These are phyloP conservation scores for Hydrolagus affinis DNA, from an alignment of 2,113 vertebrate species.

Conservation along the genomic window DNA sequence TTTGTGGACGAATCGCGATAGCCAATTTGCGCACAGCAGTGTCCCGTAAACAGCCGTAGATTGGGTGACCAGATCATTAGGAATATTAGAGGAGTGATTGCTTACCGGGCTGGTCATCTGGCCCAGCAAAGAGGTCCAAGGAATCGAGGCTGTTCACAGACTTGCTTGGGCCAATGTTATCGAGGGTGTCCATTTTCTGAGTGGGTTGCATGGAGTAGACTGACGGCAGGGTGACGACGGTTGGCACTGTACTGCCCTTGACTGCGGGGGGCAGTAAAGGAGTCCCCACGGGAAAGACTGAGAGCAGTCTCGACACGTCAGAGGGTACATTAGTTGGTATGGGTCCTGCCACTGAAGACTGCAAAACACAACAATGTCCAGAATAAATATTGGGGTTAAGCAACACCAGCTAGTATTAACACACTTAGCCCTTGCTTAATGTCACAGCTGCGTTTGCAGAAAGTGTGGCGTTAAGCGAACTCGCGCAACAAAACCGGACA, in stretches of 20 bases:
- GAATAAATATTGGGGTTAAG: background rate
- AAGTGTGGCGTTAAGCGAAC: too few species aligned
- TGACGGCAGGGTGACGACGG: constrained; percentile 49
- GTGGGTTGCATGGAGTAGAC: constrained; percentile 64
- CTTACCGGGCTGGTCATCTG: constrained; percentile 1
- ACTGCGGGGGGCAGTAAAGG: constrained; percentile 38
- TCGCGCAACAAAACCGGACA: too few species aligned
- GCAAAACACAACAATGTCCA: background rate
- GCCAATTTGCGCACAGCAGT: too few species aligned
- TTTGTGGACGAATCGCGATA: too few species aligned
- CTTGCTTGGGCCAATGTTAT: constrained; percentile 58
- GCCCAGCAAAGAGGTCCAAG: background rate
- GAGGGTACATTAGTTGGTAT: constrained; percentile 67
- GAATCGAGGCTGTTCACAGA: background rate
- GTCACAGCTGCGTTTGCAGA: too few species aligned
- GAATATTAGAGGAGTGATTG: background rate
- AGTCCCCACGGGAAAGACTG: constrained; percentile 57
- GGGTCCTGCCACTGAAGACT: constrained; percentile 68
- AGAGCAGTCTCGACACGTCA: constrained; percentile 72
- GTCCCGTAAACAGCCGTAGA: too few species aligned
- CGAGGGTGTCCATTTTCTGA: constrained; percentile 67
- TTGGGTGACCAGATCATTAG: too few species aligned
- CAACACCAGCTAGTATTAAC: too few species aligned
- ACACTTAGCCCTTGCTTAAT: too few species aligned
- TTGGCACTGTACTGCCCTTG: background rate